phyloP scores from a whole-genome alignment of 2,797 vertebrate genomes.

The Poeciliopsis paucimaculata region DNA sequence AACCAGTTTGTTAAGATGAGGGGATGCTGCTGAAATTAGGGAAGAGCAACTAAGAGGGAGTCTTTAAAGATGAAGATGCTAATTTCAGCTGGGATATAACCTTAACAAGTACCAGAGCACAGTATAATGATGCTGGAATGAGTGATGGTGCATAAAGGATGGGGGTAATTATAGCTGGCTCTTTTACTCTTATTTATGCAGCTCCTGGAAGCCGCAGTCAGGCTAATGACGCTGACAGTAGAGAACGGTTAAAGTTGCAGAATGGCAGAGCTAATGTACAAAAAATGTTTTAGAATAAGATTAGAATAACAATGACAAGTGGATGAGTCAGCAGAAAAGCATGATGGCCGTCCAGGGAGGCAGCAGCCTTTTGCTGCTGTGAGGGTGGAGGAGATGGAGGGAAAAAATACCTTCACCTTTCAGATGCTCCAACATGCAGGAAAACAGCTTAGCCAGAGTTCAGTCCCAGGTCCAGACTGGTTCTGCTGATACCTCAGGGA shows the following conservation, averaged over 20 bases:
- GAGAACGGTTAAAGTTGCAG: slow-evolving; percentile 25
- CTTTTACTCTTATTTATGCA: slow-evolving; percentile 47
- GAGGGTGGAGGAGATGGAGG: not conserved
- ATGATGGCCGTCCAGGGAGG: slow-evolving; percentile 31
- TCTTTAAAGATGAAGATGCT: slow-evolving; percentile 67
- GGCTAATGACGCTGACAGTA: slow-evolving; percentile 25
- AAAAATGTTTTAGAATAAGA: slow-evolving; percentile 7
- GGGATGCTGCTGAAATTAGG: slow-evolving; percentile 41
- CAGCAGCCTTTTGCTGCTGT: not conserved
- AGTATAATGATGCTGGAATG: slow-evolving; percentile 60
- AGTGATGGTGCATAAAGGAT: slow-evolving; percentile 49
- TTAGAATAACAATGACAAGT: slow-evolving; percentile 12
- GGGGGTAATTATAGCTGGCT: slow-evolving; percentile 40
- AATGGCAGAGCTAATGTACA: not conserved
- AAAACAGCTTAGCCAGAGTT: no score
- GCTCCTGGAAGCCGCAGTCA: slow-evolving; percentile 35
- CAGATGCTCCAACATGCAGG: slow-evolving; percentile 31
- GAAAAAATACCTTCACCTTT: slow-evolving; percentile 18
- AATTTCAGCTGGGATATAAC: slow-evolving; percentile 54
- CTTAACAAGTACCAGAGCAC: slow-evolving; percentile 47
- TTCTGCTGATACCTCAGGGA: no score
- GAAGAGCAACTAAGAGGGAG: slow-evolving; percentile 35
- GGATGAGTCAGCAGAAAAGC: slow-evolving; percentile 5
- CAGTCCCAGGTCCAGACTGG: no score
- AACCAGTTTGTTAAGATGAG: slow-evolving; percentile 40